Evolutionary conservation across 1,140 invertebrate species (phyloP).

Genomic region (Colletes latitarsis): DNA sequence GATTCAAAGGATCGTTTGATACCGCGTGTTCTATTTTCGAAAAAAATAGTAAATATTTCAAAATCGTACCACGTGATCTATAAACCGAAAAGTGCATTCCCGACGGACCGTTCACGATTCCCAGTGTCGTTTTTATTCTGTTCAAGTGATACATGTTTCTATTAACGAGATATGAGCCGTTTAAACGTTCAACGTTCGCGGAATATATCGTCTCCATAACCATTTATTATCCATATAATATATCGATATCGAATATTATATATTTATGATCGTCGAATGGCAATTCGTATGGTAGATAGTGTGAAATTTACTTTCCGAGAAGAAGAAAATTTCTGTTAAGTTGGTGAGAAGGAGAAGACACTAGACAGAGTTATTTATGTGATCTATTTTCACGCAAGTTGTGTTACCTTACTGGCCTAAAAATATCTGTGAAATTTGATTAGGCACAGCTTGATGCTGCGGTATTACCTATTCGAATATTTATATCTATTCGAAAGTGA

Average conservation of each 20-base stretch:
- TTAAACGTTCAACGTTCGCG: not conserved
- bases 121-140: not conserved
- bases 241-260: not conserved
- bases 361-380: slow-evolving; percentile 49
- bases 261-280: not conserved
- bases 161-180: not conserved
- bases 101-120: not conserved
- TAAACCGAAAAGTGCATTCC: not conserved
- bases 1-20: not conserved
- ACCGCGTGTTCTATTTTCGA: not conserved
- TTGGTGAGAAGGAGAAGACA: slow-evolving; percentile 22
- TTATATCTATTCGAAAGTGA: not conserved
- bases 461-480: slow-evolving; percentile 32
- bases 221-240: too few species aligned
- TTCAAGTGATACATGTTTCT: not conserved
- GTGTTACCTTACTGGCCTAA: slow-evolving; percentile 61
- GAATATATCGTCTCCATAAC: not conserved
- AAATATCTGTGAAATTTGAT: slow-evolving; percentile 63
- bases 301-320: not conserved
- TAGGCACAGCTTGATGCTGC: slow-evolving; percentile 42
- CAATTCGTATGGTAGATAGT: not conserved
- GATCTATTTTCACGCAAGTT: slow-evolving; percentile 59
- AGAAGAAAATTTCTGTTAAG: slow-evolving; percentile 32
- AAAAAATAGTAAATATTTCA: not conserved
- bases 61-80: not conserved